Evolutionary conservation across 53 echinoderm and acorn worm genomes (phyloP).

Genomic region (Antedon mediterranea): DNA sequence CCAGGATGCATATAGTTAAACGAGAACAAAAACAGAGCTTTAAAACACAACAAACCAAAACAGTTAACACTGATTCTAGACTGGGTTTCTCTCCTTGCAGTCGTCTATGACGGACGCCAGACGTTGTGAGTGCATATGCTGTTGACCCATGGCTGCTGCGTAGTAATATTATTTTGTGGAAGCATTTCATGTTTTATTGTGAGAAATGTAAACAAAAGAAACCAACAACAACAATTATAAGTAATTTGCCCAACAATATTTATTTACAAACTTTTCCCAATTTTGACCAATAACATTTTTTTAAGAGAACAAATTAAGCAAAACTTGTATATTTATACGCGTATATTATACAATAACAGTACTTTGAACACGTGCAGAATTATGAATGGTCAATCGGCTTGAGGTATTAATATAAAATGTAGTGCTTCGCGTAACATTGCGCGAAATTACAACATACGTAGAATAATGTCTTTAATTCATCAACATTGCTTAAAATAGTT

Average conservation of each 20-base stretch:
- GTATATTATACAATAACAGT: neutral
- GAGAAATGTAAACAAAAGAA: too few species aligned
- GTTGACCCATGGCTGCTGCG: too few species aligned
- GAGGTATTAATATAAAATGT: neutral
- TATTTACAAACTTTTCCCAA: slow-evolving; percentile 1
- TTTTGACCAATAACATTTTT: neutral
- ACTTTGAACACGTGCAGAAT: neutral
- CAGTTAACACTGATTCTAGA: too few species aligned
- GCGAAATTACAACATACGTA: neutral
- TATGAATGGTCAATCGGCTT: neutral
- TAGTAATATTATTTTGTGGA: too few species aligned
- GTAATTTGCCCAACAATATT: neutral
- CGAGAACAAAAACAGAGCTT: too few species aligned
- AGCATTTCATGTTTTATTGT: too few species aligned
- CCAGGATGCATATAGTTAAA: too few species aligned
- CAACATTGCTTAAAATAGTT: neutral
- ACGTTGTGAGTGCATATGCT: too few species aligned
- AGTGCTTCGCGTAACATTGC: neutral
- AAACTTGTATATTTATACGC: neutral
- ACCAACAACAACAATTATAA: neutral
- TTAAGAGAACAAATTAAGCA: neutral
- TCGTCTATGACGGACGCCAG: too few species aligned
- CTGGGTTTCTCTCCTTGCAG: too few species aligned
- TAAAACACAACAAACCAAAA: too few species aligned
- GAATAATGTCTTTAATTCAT: neutral